Percentiles rank a stretch among this genome's conserved stretches.
phyloP scores from a whole-genome alignment of 1,140 invertebrate genomes.

The Calephelis virginiensis region DNA sequence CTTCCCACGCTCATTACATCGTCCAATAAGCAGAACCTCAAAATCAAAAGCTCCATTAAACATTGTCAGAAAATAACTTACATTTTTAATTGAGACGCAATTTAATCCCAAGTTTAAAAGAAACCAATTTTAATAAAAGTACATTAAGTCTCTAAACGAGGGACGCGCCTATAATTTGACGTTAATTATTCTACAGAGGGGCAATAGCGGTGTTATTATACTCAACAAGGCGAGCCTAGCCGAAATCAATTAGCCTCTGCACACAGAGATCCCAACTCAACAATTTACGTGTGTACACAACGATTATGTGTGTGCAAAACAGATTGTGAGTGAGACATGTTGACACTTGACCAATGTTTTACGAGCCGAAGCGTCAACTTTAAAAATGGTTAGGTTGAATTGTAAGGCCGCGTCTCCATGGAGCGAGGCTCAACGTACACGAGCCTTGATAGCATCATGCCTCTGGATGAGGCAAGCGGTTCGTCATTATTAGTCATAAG shows the following conservation, averaged over 20 bases:
- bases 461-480: background rate
- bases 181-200: constrained; percentile 56
- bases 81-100: constrained; percentile 26
- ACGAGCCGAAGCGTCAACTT: constrained; percentile 3
- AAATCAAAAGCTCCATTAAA: constrained; percentile 3
- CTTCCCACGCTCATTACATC: background rate
- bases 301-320: constrained; percentile 50
- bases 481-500: background rate
- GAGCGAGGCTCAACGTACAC: background rate
- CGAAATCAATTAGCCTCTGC: constrained; percentile 59
- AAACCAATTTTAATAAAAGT: constrained; percentile 42
- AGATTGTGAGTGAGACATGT: constrained; percentile 32
- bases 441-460: constrained; percentile 2
- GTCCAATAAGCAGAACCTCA: background rate
- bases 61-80: background rate
- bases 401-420: background rate
- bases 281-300: constrained; percentile 49
- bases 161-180: constrained; percentile 44
- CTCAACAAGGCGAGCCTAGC: constrained; percentile 40
- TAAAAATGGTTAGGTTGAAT: constrained; percentile 7
- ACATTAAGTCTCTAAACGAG: constrained; percentile 52
- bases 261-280: constrained; percentile 45
- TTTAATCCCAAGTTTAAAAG: constrained; percentile 28
- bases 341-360: constrained; percentile 19
- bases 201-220: constrained; percentile 36